Percentiles rank a stretch among this genome's conserved stretches.
phyloP scores from a whole-genome alignment of 2,113 vertebrate genomes.

The Ramphastos sulfuratus region DNA sequence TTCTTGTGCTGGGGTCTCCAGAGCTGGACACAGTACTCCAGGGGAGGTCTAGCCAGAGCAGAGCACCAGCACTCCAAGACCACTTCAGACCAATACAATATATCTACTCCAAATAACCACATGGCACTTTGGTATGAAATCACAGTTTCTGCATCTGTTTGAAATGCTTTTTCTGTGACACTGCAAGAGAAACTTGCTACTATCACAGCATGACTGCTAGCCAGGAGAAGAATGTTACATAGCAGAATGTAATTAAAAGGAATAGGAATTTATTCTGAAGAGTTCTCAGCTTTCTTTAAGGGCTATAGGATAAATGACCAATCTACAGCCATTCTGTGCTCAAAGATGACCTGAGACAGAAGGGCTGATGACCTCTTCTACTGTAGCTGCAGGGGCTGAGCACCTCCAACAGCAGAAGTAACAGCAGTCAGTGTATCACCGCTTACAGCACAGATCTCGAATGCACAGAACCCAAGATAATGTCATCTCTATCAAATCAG shows the following conservation, averaged over 20 bases:
- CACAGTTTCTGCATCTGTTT: background rate
- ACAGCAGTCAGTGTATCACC: background rate
- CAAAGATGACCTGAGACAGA: background rate
- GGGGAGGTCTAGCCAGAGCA: too few species aligned
- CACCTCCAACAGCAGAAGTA: background rate
- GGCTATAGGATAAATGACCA: background rate
- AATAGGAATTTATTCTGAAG: background rate
- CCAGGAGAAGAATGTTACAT: background rate
- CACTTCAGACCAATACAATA: background rate
- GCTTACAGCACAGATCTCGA: background rate
- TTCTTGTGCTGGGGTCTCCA: too few species aligned
- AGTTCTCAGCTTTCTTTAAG: background rate
- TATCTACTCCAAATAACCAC: accelerated
- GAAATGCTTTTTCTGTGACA: background rate
- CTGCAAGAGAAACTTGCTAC: background rate
- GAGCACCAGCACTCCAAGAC: too few species aligned
- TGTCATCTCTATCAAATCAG: background rate
- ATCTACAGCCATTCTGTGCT: background rate
- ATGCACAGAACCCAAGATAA: background rate
- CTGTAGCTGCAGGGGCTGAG: background rate
- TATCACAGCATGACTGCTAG: background rate
- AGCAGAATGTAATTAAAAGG: background rate
- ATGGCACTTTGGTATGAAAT: background rate
- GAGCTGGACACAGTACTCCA: too few species aligned
- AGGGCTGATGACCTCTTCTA: background rate